Evolutionary conservation across 2,888 invertebrate genomes (phyloP).

Genomic region (Nebria salina): DNA sequence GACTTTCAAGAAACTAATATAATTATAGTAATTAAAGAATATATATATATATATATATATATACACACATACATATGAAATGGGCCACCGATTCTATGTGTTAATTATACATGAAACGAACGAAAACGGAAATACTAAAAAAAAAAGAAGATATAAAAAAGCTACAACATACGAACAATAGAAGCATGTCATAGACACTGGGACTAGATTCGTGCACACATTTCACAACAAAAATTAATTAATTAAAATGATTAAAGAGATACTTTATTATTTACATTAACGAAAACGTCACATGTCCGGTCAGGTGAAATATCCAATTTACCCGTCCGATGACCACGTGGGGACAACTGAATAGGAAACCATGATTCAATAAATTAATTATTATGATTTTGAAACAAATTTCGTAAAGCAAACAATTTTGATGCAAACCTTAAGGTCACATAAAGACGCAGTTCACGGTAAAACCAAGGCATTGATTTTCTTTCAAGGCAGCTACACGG

Average conservation of each 20-base stretch:
- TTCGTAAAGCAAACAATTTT: neutral
- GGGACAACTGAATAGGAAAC: too few relatives aligned
- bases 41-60: neutral
- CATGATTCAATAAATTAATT: too few relatives aligned
- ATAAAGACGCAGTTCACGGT: slow-evolving; percentile 1
- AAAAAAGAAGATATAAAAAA: neutral
- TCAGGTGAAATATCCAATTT: neutral
- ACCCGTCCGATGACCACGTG: too few relatives aligned
- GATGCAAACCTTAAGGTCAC: neutral
- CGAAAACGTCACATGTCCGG: neutral
- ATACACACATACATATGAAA: neutral
- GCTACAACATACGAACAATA: neutral
- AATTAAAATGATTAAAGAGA: neutral
- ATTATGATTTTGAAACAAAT: neutral
- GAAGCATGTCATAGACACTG: neutral
- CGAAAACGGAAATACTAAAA: slow-evolving; percentile 40
- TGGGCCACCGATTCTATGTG: slow-evolving; percentile 17
- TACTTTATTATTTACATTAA: neutral
- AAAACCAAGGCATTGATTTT: neutral
- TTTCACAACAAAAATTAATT: neutral
- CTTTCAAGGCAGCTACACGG: neutral
- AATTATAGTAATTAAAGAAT: slow-evolving; percentile 35
- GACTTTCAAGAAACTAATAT: slow-evolving; percentile 32
- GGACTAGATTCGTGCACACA: neutral
- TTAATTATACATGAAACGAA: slow-evolving; percentile 37